phyloP scores from a whole-genome alignment of 1,140 invertebrate species.

The Apocrypta bakeri region DNA sequence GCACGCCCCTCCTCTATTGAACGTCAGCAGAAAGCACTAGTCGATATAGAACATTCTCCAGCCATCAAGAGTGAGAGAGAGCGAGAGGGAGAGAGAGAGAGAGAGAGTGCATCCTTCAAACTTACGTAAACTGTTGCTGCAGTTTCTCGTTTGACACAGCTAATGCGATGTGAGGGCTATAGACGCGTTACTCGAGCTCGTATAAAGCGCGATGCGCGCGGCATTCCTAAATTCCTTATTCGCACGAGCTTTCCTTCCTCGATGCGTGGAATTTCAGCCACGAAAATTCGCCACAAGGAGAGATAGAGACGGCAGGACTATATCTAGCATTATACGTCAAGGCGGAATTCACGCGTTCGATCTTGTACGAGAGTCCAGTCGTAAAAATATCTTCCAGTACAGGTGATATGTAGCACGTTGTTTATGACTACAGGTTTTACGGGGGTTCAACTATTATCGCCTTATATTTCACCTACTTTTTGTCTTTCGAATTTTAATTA shows the following conservation, averaged over 20 bases:
- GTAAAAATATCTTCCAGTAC: neutral
- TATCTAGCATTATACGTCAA: neutral
- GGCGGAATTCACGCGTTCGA: neutral
- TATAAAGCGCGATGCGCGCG: neutral
- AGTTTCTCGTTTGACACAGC: neutral
- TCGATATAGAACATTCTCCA: too few species aligned
- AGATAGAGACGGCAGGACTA: neutral
- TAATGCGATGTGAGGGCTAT: neutral
- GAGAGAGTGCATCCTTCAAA: neutral
- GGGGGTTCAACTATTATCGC: too few species aligned
- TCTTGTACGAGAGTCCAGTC: neutral
- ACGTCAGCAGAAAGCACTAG: too few species aligned
- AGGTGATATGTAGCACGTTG: neutral
- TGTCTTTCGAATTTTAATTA: too few species aligned
- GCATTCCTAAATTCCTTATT: neutral
- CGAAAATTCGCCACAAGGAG: neutral
- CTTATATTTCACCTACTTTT: too few species aligned
- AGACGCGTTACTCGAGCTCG: neutral
- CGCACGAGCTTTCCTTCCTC: too few species aligned
- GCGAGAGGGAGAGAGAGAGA: neutral
- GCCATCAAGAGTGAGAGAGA: too few species aligned
- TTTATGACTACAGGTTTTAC: too few species aligned
- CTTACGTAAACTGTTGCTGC: neutral
- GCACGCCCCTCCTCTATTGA: too few species aligned
- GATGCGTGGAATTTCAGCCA: neutral